Base-by-base conservation (phyloP, 1,140 invertebrate species). In the Drosophila nebulosa region DNA sequence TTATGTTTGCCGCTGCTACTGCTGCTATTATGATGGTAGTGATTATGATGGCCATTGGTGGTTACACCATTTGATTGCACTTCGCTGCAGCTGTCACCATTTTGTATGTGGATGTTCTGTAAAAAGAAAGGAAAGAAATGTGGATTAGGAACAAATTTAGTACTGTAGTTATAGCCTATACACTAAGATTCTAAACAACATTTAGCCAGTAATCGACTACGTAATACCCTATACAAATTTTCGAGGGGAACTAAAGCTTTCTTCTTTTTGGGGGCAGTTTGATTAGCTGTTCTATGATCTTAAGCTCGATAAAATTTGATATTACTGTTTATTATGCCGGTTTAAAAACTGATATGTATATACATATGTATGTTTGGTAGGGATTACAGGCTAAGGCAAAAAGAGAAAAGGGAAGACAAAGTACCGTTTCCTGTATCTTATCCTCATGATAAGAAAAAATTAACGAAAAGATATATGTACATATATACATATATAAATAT, bases 1-100 rank as follows among this genome's bases (percentile, higher is more conserved):
- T 94, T 95, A 78, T 94, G 94, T 80, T 94, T 92, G 78, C 93
- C 93, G 69, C 94, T 92, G 69, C 92, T 93, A 86, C 93, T 93
- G 74, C 92, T 93, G 74, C 93, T 92, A 52, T 35, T 57, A 32
- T 91, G 93, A 57, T 94, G 92, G 42, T 76, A 59, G 62, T 92
- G 93, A 71, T 32, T 32, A 32, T 93, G 92, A 78, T 93, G 94
- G 67, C 93, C 93, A 77, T 92, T 93, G 73, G 92, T 92, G 72
- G 92, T 93, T 59, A 91, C 74, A 35, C 91, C 91, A 84, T 91
- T 91, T 55, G 85, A 74, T 68, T 90, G 90, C 67, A 83, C 74
- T 72, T 76, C 75, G 55, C 27, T 30, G 27, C 79, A 74, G 57
- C 74, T 78, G 55, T 79, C 81, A 68, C 89, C 90, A 90, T 90